phyloP scores from a whole-genome alignment of 1,140 invertebrate genomes.

The Orchestia grillus region DNA sequence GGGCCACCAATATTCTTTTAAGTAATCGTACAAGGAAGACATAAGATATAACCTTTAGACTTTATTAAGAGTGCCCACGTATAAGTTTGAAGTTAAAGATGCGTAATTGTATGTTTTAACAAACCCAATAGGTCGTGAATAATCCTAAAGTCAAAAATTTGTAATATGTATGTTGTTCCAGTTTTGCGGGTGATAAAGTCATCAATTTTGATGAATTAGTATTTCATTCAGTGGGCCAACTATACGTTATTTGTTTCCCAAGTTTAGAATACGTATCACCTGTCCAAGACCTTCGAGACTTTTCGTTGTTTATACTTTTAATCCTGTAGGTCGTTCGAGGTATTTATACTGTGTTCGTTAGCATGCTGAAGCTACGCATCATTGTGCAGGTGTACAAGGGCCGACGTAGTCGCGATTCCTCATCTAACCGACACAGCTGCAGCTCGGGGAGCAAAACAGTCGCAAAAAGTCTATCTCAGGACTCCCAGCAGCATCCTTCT shows the following conservation, averaged over 20 bases:
- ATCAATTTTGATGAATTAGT: neutral
- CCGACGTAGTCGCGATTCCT: neutral
- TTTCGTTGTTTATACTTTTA: no score
- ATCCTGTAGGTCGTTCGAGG: neutral
- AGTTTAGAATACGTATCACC: no score
- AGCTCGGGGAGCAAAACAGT: slow-evolving; percentile 31
- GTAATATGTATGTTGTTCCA: neutral
- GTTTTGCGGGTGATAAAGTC: neutral
- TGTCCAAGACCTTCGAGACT: no score
- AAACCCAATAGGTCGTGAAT: neutral
- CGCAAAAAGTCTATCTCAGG: slow-evolving; percentile 12
- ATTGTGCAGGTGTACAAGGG: slow-evolving; percentile 16
- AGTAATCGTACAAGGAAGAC: neutral
- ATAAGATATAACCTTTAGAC: neutral
- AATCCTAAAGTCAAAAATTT: neutral
- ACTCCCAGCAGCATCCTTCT: slow-evolving; percentile 14
- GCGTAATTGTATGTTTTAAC: neutral
- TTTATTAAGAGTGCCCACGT: neutral
- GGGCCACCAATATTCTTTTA: neutral
- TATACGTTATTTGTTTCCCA: no score
- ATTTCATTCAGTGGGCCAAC: neutral
- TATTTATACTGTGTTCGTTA: neutral
- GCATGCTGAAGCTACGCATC: neutral
- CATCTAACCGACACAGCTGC: neutral
- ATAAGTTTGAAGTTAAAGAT: neutral